Evolutionary conservation across 2,113 vertebrate genomes (phyloP), one percentile per base, ranked within the genome.

Genomic region (Ciconia stormi): DNA sequence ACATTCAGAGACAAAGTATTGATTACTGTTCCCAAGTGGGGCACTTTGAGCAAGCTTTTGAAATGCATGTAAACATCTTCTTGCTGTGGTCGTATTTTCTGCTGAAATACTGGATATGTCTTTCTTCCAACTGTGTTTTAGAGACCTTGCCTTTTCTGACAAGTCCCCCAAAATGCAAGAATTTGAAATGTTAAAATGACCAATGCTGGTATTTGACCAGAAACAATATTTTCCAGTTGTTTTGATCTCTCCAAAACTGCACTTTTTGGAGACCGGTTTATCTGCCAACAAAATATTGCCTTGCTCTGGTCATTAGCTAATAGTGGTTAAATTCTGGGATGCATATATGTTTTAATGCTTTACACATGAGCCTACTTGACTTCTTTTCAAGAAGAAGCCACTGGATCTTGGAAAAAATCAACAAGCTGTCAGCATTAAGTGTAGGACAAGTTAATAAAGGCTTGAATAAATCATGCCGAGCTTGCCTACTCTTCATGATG

Each of bases 371-470:
- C 34, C 22, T 79, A 30, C 52, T 84, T 91, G 89, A 50, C 67
- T 93, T 16, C 82, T 93, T 95, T 93, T 89, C 78, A 70, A 93
- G 66, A 84, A 93, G 85, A 85, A 90, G 81, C 66, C 91, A 47
- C 77, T 91, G 73, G 81, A 93, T 93, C 49, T 93, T 82, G 73
- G 70, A 89, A 97, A 91, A 90, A 26, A 71, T 66, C 84, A 83
- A 29, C 50, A 82, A 89, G 55, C 79, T 97, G 84, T 86, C 93
- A 94, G 32, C 62, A 63, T 91, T 77, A 80, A 82, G 42, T 13
- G 47, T 25, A 88, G 50, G 62, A 91, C 71, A 90, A 93, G 74
- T 86, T 89, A 91, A 90, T 86, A 77, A 88, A 69, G 25, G 11
- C 30, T 81, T 36, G 23, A 83, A 93, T 92, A 96, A 96, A 82